These are phyloP conservation scores for Cinclus cinclus DNA, from an alignment of 2,113 vertebrate genomes.

Conservation along the genomic window DNA sequence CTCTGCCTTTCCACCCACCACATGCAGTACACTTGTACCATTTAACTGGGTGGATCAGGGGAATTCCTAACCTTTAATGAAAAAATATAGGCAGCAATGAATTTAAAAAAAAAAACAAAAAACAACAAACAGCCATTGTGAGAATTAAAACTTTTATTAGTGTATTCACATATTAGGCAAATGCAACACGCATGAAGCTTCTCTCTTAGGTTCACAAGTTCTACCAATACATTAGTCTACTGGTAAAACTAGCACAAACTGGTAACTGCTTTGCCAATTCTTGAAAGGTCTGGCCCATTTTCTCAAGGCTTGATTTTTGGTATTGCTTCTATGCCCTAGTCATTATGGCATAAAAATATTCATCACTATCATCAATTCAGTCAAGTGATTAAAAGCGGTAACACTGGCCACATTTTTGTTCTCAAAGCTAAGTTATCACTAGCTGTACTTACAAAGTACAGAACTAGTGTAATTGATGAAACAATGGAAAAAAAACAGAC, in stretches of 20 bases:
- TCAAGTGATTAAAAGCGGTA: constrained; percentile 61
- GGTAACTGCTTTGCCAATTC: constrained; percentile 74
- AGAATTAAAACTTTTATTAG: constrained; percentile 93
- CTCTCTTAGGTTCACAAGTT: constrained; percentile 83
- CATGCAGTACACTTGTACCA: too few relatives aligned
- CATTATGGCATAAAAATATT: constrained; percentile 55
- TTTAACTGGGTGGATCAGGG: background rate
- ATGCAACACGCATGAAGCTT: constrained; percentile 89
- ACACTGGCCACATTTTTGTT: constrained; percentile 74
- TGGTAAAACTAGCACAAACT: constrained; percentile 83
- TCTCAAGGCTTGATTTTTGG: constrained; percentile 63
- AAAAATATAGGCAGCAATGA: background rate
- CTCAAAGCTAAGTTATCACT: constrained; percentile 72
- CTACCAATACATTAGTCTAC: constrained; percentile 86
- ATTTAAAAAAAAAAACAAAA: background rate
- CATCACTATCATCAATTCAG: constrained; percentile 6
- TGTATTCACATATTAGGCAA: constrained; percentile 94
- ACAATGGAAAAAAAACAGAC: constrained; percentile 65
- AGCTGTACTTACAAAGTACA: constrained; percentile 78
- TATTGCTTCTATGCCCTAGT: constrained; percentile 69
- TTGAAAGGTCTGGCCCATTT: constrained; percentile 43
- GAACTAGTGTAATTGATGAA: constrained; percentile 67
- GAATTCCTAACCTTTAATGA: background rate
- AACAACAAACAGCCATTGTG: constrained; percentile 11
- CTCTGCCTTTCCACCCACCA: background rate